Evolutionary conservation across 35 echinoderm and acorn worm genomes (phyloP).

Genomic region (Lytechinus pictus): DNA sequence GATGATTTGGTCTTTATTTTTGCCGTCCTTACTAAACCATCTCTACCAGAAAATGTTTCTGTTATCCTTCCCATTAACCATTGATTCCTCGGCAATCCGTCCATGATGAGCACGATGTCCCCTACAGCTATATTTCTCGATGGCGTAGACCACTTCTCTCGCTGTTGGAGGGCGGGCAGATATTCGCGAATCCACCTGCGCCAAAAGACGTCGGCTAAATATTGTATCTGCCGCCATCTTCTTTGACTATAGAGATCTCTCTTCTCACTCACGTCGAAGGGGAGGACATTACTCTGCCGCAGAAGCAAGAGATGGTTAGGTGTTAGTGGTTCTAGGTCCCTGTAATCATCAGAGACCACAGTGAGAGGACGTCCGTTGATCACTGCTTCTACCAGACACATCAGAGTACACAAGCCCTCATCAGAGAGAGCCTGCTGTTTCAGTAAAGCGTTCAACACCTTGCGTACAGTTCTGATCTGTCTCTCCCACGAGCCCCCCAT

Average conservation of each 20-base stretch:
- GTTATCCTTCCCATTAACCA: constrained; percentile 57
- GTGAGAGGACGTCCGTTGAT: constrained; percentile 67
- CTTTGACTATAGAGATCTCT: constrained; percentile 57
- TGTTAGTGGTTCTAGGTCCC: constrained; percentile 36
- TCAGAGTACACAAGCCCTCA: constrained; percentile 61
- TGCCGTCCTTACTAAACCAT: constrained; percentile 54
- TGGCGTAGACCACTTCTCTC: constrained; percentile 63
- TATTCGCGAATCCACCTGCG: constrained; percentile 59
- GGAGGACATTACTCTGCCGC: not conserved
- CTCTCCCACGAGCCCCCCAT: constrained; percentile 66
- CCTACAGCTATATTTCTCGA: constrained; percentile 36
- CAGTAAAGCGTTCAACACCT: constrained; percentile 49
- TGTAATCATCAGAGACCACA: constrained; percentile 43
- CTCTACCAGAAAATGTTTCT: constrained; percentile 38
- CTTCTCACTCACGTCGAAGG: constrained; percentile 15
- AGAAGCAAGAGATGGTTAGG: constrained; percentile 55
- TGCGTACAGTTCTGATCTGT: constrained; percentile 54
- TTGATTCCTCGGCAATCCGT: constrained; percentile 41
- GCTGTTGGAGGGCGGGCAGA: constrained; percentile 60
- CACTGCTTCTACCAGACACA: constrained; percentile 61
- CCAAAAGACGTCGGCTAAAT: constrained; percentile 67
- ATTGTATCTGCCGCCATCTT: constrained; percentile 68
- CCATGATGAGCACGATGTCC: constrained; percentile 66
- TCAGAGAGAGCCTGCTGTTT: constrained; percentile 64
- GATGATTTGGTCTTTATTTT: constrained; percentile 58